Conservation (phyloP, 2,888 invertebrate genomes). For the Xanthostigma xanthostigma region DNA sequence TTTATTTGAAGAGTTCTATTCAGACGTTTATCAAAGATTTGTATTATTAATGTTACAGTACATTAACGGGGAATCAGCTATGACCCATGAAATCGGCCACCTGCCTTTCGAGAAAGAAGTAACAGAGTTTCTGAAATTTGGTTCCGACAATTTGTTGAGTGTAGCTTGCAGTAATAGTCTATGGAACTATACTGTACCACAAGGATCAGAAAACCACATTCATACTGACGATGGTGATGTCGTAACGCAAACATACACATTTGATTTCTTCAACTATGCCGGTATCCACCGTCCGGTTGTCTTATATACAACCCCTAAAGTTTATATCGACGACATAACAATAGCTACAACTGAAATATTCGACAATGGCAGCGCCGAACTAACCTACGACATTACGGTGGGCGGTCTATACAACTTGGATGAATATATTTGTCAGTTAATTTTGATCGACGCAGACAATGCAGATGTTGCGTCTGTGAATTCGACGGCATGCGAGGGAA, state of each 20-base stretch:
- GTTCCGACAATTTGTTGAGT: conserved; percentile 63
- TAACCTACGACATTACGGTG: too few relatives aligned
- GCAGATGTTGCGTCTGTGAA: too few relatives aligned
- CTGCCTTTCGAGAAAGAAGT: conserved; percentile 87
- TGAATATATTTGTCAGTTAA: too few relatives aligned
- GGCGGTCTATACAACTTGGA: too few relatives aligned
- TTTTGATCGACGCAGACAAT: too few relatives aligned
- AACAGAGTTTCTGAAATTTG: conserved; percentile 47
- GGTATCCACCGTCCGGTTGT: conserved; percentile 90
- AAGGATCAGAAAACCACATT: conserved; percentile 48
- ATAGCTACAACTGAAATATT: conserved; percentile 47
- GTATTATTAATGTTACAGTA: conserved; percentile 46
- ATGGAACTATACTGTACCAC: conserved; percentile 75
- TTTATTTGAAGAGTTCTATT: too few relatives aligned
- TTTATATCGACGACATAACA: conserved; percentile 73
- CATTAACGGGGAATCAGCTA: conserved; percentile 69
- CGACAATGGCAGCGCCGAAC: conserved; percentile 23
- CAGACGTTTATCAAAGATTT: too few relatives aligned
- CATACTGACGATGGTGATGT: conserved; percentile 36
- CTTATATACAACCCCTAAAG: conserved; percentile 71
- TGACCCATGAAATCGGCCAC: conserved; percentile 87
- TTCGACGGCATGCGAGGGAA: too few relatives aligned
- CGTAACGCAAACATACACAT: conserved; percentile 64
- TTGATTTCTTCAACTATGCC: conserved; percentile 97
- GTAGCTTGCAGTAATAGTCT: conserved; percentile 92